Percentiles rank a stretch among this genome's conserved stretches.
phyloP scores from a whole-genome alignment of 2,113 vertebrate genomes.

The Limnothrissa miodon region DNA sequence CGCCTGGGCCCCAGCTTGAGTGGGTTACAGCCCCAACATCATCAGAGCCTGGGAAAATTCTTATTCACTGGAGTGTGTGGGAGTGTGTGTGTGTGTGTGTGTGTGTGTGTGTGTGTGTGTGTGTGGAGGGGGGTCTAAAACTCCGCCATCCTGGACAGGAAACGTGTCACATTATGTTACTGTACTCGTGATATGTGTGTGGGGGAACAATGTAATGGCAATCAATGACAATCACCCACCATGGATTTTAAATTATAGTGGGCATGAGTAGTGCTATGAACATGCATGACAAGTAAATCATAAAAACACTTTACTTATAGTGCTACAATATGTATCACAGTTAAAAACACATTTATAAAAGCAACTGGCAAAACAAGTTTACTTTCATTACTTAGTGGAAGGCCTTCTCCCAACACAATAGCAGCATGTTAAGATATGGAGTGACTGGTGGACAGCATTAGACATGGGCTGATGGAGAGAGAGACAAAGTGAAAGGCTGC shows the following conservation, averaged over 20 bases:
- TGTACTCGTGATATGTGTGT: constrained; percentile 34
- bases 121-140: background rate
- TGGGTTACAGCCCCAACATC: constrained; percentile 22
- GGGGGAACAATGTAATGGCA: background rate
- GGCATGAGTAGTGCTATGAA: background rate
- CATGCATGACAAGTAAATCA: background rate
- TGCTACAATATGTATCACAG: background rate
- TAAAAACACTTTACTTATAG: background rate
- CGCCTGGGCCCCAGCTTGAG: background rate
- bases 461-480: background rate
- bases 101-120: too few species aligned
- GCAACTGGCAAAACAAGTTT: background rate
- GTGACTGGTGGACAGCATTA: background rate
- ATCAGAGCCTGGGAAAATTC: constrained; percentile 51
- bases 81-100: too few species aligned
- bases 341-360: background rate
- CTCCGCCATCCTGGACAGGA: constrained; percentile 5
- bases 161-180: constrained; percentile 31
- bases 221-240: background rate
- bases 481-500: background rate
- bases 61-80: constrained; percentile 6
- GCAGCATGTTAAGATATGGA: background rate
- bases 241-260: background rate
- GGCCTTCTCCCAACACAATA: background rate
- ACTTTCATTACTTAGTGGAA: background rate